Percentiles rank a stretch among this genome's conserved stretches.
phyloP scores from a whole-genome alignment of 2,113 vertebrate genomes.

The Baryphthengus martii region DNA sequence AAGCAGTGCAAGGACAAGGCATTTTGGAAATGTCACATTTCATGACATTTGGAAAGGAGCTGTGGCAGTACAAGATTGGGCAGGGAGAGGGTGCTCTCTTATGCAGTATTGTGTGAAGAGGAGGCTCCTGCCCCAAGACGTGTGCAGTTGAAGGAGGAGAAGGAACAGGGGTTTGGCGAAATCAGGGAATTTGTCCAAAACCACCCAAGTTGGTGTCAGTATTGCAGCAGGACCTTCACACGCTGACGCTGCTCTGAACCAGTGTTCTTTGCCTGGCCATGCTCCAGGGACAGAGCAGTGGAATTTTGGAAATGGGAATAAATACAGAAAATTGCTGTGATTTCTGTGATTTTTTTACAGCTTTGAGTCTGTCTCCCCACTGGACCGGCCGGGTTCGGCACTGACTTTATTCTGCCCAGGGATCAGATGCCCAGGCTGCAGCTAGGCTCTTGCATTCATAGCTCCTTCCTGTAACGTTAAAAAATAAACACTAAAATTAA shows the following conservation, averaged over 20 bases:
- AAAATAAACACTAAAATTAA: background rate
- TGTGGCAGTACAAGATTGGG: background rate
- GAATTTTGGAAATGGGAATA: background rate
- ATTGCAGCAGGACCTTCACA: background rate
- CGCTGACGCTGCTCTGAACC: background rate
- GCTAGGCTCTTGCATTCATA: background rate
- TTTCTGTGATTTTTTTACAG: background rate
- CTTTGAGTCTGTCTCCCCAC: background rate
- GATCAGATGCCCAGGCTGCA: background rate
- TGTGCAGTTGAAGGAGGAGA: background rate
- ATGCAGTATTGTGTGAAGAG: background rate
- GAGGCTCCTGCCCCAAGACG: background rate
- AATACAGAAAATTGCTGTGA: background rate
- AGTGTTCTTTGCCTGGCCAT: background rate
- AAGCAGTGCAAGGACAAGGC: background rate
- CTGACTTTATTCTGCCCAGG: background rate
- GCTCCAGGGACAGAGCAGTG: background rate
- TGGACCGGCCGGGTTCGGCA: background rate
- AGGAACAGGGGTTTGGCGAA: background rate
- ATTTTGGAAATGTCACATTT: background rate
- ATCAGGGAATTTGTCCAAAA: background rate
- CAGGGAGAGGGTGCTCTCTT: background rate
- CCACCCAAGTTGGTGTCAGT: background rate
- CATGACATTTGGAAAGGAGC: background rate
- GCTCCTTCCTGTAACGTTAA: background rate